Base-by-base conservation (phyloP, 2,797 vertebrate genomes). In the Cyprinodon diabolis region DNA sequence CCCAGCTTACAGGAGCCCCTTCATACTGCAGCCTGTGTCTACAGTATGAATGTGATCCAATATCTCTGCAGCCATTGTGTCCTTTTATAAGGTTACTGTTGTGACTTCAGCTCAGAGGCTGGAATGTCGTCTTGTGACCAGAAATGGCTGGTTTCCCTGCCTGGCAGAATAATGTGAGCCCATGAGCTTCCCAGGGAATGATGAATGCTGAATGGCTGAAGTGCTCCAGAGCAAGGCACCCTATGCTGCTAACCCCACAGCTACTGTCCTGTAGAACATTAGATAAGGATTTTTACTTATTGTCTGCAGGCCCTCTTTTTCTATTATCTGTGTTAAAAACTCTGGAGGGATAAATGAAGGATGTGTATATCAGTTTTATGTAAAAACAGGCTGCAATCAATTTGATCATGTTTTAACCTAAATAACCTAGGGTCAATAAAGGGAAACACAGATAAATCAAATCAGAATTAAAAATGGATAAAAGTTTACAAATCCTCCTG, bases 1-100 rank as follows among this genome's bases (percentile, higher is more conserved):
- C 87, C 71, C 82, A 68, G 66, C 63, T 76, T 71, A 83, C 67
- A 72, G 67, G n/a, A 79, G 73, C 71, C 62, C 60, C 69, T 56
- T 69, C 79, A 60, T 30, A 43, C 5, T 5, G 40, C 40, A 11
- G 81, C 85, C 86, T 56, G 60, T 66, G 78, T 82, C 81, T 83
- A 57, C 71, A 76, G 37, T 75, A 47, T 68, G 69, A 79, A 76
- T 71, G 69, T 68, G 62, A 74, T 75, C 69, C 37, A 60, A 68
- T 79, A 43, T 71, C 66, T 84, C 71, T 65, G 75, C 77, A 71
- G 76, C 71, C 54, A 19, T 62, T 66, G 57, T 78, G 66, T 69
- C 52, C 45, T 57, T 76, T 47, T 67, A 56, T 30, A 67, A 72
- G 23, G 35, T 69, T 35, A 35, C 17, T 74, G 30, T 48, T 48